These are phyloP conservation scores for Semotilus atromaculatus DNA, from an alignment of 2,797 vertebrate genomes.

Conservation along the genomic window DNA sequence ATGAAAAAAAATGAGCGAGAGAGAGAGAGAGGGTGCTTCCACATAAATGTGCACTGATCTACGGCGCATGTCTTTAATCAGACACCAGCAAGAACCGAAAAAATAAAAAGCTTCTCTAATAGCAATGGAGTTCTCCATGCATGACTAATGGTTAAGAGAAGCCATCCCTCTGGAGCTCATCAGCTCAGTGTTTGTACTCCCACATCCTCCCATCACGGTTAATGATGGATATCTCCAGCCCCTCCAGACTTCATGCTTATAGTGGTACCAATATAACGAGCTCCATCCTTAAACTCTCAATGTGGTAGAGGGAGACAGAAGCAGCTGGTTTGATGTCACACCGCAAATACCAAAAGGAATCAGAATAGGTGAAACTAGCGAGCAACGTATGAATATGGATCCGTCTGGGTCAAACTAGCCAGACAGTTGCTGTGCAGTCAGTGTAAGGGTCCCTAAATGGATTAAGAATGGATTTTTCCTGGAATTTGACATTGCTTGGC, in stretches of 20 bases:
- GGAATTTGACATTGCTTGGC: conserved; percentile 40
- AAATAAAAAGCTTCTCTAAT: conserved; percentile 35
- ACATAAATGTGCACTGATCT: conserved; percentile 37
- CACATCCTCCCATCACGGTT: conserved; percentile 42
- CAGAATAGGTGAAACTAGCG: conserved; percentile 1
- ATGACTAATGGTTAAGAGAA: conserved; percentile 58
- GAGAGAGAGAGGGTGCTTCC: background rate
- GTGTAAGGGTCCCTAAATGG: conserved; percentile 12
- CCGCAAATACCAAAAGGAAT: background rate
- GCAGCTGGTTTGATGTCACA: conserved; percentile 8
- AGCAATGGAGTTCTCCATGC: conserved; percentile 48
- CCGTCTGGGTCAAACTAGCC: conserved; percentile 9
- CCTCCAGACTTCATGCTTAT: conserved; percentile 45
- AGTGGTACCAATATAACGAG: conserved; percentile 32
- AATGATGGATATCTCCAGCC: conserved; percentile 55
- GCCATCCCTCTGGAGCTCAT: conserved; percentile 42
- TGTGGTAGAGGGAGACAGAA: conserved; percentile 16
- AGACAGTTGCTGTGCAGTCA: background rate
- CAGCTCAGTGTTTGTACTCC: conserved; percentile 38
- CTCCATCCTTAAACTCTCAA: conserved; percentile 26
- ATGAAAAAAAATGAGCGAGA: background rate
- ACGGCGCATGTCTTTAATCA: conserved; percentile 39
- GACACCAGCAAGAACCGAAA: conserved; percentile 12
- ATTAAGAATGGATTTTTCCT: conserved; percentile 38
- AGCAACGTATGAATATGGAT: conserved; percentile 18